Percentiles rank a stretch among this genome's conserved stretches.
Conservation (phyloP, 2,113 vertebrate species). For the Marcusenius ussheri region DNA sequence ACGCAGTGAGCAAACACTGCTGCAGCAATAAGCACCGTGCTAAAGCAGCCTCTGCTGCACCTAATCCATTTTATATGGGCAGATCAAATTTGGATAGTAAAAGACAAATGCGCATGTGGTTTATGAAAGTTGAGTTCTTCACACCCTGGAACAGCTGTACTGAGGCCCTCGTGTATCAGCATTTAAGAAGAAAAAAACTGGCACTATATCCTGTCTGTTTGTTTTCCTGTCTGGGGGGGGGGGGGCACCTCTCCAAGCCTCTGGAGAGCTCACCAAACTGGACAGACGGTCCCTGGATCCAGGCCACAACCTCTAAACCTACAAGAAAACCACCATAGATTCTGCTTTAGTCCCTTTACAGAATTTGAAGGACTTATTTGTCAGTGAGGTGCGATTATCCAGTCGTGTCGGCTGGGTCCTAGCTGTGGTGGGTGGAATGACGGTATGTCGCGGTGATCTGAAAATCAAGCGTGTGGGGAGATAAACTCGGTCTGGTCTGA, state of each 20-base stretch:
- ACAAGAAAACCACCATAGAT: not conserved
- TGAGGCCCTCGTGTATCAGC: not conserved
- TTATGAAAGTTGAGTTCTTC: not conserved
- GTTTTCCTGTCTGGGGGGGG: not conserved
- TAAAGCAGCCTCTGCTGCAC: not conserved
- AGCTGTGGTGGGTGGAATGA: not conserved
- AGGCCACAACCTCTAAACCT: not conserved
- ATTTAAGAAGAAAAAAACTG: not conserved
- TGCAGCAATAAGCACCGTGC: not conserved
- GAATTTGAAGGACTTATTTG: not conserved
- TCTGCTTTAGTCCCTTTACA: not conserved
- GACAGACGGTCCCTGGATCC: not conserved
- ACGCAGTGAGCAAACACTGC: not conserved
- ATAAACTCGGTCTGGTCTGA: not conserved
- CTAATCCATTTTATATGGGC: not conserved
- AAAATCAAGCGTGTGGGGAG: not conserved
- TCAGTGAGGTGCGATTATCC: not conserved
- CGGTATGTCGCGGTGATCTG: not conserved
- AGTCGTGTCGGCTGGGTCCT: not conserved
- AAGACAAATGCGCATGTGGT: not conserved
- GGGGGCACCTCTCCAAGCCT: not conserved
- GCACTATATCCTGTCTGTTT: not conserved
- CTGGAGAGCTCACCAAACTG: not conserved
- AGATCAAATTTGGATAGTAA: not conserved
- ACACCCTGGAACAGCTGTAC: not conserved